phyloP scores from a whole-genome alignment of 1,140 invertebrate genomes.

The Rhyzopertha dominica region DNA sequence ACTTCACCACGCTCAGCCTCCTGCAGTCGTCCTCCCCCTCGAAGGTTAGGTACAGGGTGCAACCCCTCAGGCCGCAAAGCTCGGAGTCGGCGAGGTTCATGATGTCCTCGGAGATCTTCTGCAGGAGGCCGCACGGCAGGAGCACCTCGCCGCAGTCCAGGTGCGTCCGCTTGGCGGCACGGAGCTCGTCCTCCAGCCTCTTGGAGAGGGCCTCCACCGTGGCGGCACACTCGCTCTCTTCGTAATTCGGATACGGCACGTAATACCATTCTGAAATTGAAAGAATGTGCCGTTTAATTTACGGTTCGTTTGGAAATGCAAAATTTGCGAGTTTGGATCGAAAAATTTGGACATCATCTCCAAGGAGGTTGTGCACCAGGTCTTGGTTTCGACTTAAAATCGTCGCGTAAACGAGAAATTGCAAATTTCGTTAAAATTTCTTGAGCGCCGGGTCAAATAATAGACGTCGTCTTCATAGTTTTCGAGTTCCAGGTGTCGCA shows the following conservation, averaged over 20 bases:
- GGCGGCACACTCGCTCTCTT: constrained; percentile 30
- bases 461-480: too few species aligned
- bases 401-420: too few species aligned
- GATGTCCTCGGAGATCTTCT: constrained; percentile 68
- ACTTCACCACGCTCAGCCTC: constrained; percentile 64
- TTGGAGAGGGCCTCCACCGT: constrained; percentile 56
- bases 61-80: constrained; percentile 74
- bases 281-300: constrained; percentile 1
- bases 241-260: constrained; percentile 28
- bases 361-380: too few species aligned
- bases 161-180: constrained; percentile 71
- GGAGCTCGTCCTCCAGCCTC: constrained; percentile 67
- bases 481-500: too few species aligned
- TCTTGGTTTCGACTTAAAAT: too few species aligned
- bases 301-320: too few species aligned
- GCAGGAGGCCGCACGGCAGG: constrained; percentile 70
- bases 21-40: constrained; percentile 54
- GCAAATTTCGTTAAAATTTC: too few species aligned
- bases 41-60: constrained; percentile 73
- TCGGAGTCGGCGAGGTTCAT: constrained; percentile 75
- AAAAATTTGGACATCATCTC: too few species aligned
- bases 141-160: constrained; percentile 75
- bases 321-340: too few species aligned
- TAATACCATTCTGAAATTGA: constrained; percentile 35
- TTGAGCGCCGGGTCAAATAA: too few species aligned